These are phyloP conservation scores for Phrynocephalus guinanensis DNA, from an alignment of 2,797 vertebrate genomes.

Conservation along the genomic window DNA sequence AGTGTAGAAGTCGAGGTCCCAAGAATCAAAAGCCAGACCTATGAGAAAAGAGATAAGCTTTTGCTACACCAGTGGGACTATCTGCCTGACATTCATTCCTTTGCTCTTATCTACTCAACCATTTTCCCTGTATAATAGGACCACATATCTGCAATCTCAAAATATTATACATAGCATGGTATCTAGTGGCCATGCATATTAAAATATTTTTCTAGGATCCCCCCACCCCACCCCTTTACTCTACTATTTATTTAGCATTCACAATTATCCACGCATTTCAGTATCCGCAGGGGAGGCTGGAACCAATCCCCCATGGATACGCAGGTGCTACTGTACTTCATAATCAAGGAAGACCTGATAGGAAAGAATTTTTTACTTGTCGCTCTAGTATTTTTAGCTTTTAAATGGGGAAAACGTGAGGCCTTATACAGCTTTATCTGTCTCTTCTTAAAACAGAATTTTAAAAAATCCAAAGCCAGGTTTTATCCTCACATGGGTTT, in stretches of 20 bases:
- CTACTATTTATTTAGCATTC: too few species aligned
- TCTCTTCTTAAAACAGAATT: neutral
- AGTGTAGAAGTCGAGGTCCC: constrained; percentile 93
- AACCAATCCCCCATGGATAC: too few species aligned
- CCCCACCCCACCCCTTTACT: too few species aligned
- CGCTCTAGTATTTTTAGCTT: neutral
- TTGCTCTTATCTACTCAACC: neutral
- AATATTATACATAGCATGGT: too few species aligned
- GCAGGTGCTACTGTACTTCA: neutral
- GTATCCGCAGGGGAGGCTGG: too few species aligned
- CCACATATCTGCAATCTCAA: too few species aligned
- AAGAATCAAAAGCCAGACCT: constrained; percentile 91
- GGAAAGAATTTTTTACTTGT: neutral
- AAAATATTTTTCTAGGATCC: too few species aligned
- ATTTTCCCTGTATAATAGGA: too few species aligned
- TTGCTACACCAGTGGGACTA: neutral
- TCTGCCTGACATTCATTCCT: too few species aligned
- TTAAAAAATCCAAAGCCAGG: neutral
- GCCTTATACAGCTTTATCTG: neutral
- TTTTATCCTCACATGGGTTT: neutral
- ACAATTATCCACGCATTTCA: too few species aligned
- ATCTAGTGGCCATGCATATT: too few species aligned
- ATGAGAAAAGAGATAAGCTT: neutral
- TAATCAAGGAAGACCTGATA: neutral
- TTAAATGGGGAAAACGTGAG: neutral